These are phyloP conservation scores for Solea solea DNA, from an alignment of 2,113 vertebrate species.

Conservation along the genomic window DNA sequence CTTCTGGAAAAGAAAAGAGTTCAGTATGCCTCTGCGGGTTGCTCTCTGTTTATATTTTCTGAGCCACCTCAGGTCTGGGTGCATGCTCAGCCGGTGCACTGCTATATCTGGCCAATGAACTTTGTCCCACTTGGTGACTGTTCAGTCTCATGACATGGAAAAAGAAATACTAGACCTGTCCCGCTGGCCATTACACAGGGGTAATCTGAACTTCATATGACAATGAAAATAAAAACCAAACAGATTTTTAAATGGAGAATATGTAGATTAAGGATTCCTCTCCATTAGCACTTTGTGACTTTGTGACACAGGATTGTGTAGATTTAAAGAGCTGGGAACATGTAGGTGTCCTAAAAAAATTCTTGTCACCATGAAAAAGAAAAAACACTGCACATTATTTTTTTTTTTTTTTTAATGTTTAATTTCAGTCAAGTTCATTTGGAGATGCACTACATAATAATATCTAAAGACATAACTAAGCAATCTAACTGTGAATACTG, in stretches of 20 bases:
- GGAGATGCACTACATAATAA: no score
- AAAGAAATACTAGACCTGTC: constrained; percentile 71
- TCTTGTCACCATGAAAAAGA: constrained; percentile 7
- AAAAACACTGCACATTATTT: not conserved
- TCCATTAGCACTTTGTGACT: no score
- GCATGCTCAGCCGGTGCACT: constrained; percentile 59
- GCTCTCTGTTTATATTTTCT: constrained; percentile 74
- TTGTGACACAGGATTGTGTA: no score
- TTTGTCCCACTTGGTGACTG: constrained; percentile 80
- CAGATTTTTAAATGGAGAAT: no score
- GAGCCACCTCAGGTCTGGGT: constrained; percentile 43
- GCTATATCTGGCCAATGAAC: constrained; percentile 83
- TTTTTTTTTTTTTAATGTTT: no score
- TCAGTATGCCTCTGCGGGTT: constrained; percentile 1
- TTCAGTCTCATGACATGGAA: constrained; percentile 82
- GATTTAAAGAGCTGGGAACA: no score
- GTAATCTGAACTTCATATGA: not conserved
- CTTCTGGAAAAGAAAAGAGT: not conserved
- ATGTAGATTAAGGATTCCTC: not conserved
- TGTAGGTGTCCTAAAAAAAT: not conserved
- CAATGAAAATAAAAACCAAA: no score
- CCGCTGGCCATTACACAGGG: constrained; percentile 9
- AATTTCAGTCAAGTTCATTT: no score
- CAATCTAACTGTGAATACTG: no score
- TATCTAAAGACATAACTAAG: no score